Conservation (phyloP, 37 sponge, comb jelly and placozoan species). For the Crambe crambe region DNA sequence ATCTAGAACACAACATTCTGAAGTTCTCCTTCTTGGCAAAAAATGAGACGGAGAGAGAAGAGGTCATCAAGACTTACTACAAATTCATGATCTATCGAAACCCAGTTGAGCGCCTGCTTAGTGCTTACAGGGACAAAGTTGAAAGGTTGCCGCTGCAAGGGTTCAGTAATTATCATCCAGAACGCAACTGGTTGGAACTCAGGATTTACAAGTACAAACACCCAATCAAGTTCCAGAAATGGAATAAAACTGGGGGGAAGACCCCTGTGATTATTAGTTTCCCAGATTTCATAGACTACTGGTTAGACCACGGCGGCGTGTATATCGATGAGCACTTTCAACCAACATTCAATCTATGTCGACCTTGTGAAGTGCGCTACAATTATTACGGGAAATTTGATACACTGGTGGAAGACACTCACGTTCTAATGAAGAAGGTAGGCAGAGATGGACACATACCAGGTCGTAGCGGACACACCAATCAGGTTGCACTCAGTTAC, state of each 20-base stretch:
- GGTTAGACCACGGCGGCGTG: background rate
- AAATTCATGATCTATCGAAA: constrained; percentile 42
- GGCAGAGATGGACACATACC: background rate
- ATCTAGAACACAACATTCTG: background rate
- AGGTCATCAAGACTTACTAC: constrained; percentile 6
- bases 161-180: background rate
- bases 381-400: constrained; percentile 49
- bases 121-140: constrained; percentile 31
- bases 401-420: constrained; percentile 17
- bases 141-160: constrained; percentile 8
- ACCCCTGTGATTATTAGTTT: constrained; percentile 8
- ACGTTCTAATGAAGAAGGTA: constrained; percentile 16
- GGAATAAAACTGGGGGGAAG: background rate
- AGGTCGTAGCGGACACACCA: background rate
- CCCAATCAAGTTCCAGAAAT: constrained; percentile 10
- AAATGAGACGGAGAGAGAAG: background rate
- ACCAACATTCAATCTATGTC: constrained; percentile 21
- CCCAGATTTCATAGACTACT: constrained; percentile 33
- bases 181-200: constrained; percentile 28
- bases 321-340: constrained; percentile 22
- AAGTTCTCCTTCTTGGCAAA: background rate
- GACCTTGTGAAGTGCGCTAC: constrained; percentile 30
- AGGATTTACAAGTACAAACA: constrained; percentile 19
- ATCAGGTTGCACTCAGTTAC: background rate
- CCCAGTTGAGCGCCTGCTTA: constrained; percentile 36